Conservation (phyloP, 2,888 invertebrate species). For the Stramonita haemastoma region DNA sequence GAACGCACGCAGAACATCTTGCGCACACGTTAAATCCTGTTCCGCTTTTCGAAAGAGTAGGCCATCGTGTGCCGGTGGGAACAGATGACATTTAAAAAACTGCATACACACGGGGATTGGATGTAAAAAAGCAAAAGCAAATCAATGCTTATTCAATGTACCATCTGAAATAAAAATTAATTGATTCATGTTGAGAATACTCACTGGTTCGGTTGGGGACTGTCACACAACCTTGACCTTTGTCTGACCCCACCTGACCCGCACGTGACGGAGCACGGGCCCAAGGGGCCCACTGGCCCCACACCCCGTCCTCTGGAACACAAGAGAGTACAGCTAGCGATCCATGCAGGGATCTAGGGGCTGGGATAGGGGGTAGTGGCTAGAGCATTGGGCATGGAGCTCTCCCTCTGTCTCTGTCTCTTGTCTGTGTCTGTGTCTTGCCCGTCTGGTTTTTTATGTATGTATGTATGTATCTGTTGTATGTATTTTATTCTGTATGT, state of each 20-base stretch:
- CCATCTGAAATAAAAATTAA: too few relatives aligned
- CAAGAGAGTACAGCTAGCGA: not conserved
- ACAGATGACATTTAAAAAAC: too few relatives aligned
- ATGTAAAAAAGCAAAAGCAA: too few relatives aligned
- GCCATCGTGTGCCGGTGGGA: too few relatives aligned
- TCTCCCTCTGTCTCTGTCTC: not conserved
- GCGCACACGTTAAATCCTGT: too few relatives aligned
- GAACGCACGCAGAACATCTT: too few relatives aligned
- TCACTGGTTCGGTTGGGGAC: not conserved
- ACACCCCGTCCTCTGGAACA: not conserved
- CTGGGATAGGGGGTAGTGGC: not conserved
- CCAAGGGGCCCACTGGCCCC: not conserved
- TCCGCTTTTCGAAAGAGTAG: too few relatives aligned
- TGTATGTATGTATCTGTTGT: not conserved
- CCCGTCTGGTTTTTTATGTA: too few relatives aligned
- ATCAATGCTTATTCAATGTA: too few relatives aligned
- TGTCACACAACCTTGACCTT: not conserved
- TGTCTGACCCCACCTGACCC: conserved; percentile 1
- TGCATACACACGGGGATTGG: too few relatives aligned
- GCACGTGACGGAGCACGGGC: conserved; percentile 17
- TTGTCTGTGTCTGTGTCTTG: too few relatives aligned
- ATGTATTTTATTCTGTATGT: not conserved
- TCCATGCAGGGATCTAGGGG: not conserved
- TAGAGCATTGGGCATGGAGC: not conserved
- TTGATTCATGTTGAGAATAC: not conserved